These are phyloP conservation scores for Drosophila saltans DNA, from an alignment of 1,140 invertebrate species.

Conservation along the genomic window DNA sequence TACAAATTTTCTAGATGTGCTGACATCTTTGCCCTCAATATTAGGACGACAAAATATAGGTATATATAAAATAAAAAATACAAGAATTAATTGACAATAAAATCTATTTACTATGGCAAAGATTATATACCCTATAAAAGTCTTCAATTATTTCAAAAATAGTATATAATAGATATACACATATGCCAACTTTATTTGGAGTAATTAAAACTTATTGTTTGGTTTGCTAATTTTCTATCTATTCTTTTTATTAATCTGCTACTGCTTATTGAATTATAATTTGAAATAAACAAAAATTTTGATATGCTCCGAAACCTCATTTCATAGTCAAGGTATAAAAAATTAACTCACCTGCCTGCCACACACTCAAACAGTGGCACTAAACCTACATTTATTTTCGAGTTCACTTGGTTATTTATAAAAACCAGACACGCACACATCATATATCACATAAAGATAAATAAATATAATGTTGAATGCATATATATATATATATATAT, in stretches of 20 bases:
- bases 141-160: no score
- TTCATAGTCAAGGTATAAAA: background rate
- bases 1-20: constrained; percentile 44
- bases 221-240: no score
- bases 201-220: no score
- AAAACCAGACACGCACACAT: constrained; percentile 71
- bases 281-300: background rate
- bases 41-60: constrained; percentile 45
- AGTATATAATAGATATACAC: no score
- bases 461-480: constrained; percentile 8
- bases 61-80: constrained; percentile 48
- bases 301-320: no score
- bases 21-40: constrained; percentile 52
- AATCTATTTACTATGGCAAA: constrained; percentile 29
- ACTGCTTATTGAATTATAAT: no score
- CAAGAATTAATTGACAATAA: background rate
- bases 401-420: constrained; percentile 70
- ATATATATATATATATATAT: constrained; percentile 22
- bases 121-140: background rate
- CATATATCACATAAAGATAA: constrained; percentile 26
- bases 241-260: no score
- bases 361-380: constrained; percentile 36
- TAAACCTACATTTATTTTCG: constrained; percentile 63
- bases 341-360: constrained; percentile 69
- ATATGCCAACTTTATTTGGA: no score